Evolutionary conservation across 2,113 vertebrate genomes (phyloP).

Genomic region (Neoarius graeffei): DNA sequence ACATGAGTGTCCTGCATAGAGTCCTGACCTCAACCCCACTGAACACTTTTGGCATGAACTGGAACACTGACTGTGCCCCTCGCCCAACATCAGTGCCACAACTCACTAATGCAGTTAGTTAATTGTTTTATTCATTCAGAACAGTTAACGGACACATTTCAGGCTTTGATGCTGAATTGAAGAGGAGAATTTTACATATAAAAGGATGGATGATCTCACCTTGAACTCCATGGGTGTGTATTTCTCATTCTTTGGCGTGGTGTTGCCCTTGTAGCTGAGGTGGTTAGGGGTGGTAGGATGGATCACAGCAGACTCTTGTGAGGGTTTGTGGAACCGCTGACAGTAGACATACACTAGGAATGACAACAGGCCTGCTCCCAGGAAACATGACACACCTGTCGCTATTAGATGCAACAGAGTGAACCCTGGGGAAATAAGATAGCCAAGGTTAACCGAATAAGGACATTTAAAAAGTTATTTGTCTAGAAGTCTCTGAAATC

Average conservation of each 20-base stretch:
- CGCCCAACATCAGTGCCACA: neutral
- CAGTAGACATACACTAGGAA: conserved; percentile 93
- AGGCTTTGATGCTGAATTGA: neutral
- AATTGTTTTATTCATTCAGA: neutral
- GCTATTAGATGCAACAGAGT: conserved; percentile 92
- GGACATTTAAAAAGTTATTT: neutral
- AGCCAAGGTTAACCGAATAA: conserved; percentile 3
- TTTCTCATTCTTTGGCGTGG: conserved; percentile 97
- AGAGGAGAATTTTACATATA: neutral
- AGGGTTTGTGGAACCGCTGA: conserved; percentile 91
- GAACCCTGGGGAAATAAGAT: conserved; percentile 77
- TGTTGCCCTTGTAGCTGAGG: conserved; percentile 95
- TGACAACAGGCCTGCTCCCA: conserved; percentile 92
- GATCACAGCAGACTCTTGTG: conserved; percentile 93
- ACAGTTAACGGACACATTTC: neutral
- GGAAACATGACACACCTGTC: conserved; percentile 93
- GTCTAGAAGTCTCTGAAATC: conserved; percentile 22
- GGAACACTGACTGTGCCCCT: neutral
- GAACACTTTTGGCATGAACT: neutral
- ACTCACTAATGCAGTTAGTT: neutral
- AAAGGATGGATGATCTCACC: conserved; percentile 68
- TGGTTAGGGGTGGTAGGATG: conserved; percentile 98
- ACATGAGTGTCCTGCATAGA: neutral
- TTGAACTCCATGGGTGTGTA: conserved; percentile 99
- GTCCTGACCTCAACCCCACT: neutral